Evolutionary conservation across 2,797 vertebrate genomes (phyloP), one percentile per base, ranked within the genome.

Genomic region (Naso thynnoides): DNA sequence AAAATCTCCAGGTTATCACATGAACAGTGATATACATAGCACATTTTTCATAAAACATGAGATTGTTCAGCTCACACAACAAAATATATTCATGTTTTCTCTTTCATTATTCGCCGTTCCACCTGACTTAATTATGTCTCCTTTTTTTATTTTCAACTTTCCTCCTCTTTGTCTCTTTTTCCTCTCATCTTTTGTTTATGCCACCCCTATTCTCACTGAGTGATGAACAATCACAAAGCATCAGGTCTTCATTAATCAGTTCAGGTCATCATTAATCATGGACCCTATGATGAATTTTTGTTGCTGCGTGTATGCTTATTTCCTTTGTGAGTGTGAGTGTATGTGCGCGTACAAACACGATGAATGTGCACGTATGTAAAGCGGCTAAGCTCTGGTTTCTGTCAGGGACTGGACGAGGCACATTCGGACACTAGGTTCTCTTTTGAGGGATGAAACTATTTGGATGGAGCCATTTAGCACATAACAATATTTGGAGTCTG

Each of bases 371-470:
- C 53, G 45, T 64, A 70, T 39, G 50, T 18, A 8, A n/a, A 74
- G n/a, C 11, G 50, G 68, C 24, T 73, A 24, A 39, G 45, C 27
- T 52, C 14, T 19, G 31, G 53, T 50, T 65, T 59, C 45, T 73
- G 15, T 61, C 56, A 38, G 9, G 54, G 18, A 66, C 29, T 60
- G 44, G 23, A 78, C 75, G 49, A 79, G 67, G 68, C 63, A 70
- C 48, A 65, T 64, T 76, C 1, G 4, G 29, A 58, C 55, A 41
- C 19, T 33, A 50, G 39, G 29, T 78, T 47, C 63, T 81, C 70
- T 73, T 76, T 83, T 70, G 50, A 38, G 41, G 36, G 18, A 71
- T 75, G 23, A 86, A 77, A 65, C 49, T 63, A 81, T 81, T 84
- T 70, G 57, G 79, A 68, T 70, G 23, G 13, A 19, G 76, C 64